phyloP scores from a whole-genome alignment of 2,113 vertebrate genomes.

The Dicaeum eximium region DNA sequence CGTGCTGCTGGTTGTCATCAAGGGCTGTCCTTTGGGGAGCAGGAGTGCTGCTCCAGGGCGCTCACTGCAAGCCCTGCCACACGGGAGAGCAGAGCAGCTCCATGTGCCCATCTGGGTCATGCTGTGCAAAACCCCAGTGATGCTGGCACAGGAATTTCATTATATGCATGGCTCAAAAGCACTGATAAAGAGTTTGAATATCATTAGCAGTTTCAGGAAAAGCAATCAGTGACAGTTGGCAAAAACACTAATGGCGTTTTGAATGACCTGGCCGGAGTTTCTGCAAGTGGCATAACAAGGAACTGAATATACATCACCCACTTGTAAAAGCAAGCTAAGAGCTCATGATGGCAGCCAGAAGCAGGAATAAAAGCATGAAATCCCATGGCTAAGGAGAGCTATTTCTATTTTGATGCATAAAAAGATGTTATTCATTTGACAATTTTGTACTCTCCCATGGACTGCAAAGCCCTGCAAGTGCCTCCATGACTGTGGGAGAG shows the following conservation, averaged over 20 bases:
- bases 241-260: not conserved
- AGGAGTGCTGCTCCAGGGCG: not conserved
- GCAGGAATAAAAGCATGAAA: not conserved
- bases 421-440: not conserved
- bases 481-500: not conserved
- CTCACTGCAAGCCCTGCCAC: not conserved
- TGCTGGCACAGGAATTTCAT: not conserved
- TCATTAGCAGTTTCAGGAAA: not conserved
- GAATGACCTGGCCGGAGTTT: not conserved
- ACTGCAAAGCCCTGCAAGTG: not conserved
- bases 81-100: fast-evolving
- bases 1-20: too few relatives aligned
- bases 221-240: not conserved
- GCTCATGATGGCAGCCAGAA: not conserved
- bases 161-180: fast-evolving
- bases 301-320: not conserved
- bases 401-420: not conserved
- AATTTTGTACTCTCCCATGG: not conserved
- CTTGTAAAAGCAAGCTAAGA: not conserved
- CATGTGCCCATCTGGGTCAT: fast-evolving
- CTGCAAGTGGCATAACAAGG: not conserved
- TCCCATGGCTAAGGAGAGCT: not conserved
- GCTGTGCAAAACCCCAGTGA: fast-evolving
- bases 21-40: too few relatives aligned
- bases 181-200: not conserved